These are phyloP conservation scores for Psilopsiagon aymara DNA, from an alignment of 2,113 vertebrate genomes.

Conservation along the genomic window DNA sequence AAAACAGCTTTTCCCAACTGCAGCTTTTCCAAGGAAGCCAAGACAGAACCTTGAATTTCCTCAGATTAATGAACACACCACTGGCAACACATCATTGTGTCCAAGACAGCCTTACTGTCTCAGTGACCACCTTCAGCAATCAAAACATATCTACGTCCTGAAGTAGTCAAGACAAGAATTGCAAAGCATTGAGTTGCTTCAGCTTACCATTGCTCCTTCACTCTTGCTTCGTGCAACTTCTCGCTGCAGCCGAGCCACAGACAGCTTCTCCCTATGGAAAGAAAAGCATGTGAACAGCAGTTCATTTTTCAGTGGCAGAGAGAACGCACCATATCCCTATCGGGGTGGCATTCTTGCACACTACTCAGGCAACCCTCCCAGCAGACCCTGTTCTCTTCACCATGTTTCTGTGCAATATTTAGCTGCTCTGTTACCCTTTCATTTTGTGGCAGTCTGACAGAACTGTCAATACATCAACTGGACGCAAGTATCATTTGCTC, in stretches of 20 bases:
- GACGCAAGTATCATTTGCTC: constrained; percentile 14
- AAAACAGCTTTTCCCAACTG: not conserved
- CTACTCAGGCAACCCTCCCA: not conserved
- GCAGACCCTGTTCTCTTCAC: constrained; percentile 2
- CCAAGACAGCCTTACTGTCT: not conserved
- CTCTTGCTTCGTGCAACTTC: constrained; percentile 87
- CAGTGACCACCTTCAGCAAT: not conserved
- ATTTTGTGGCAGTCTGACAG: not conserved
- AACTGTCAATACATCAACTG: constrained; percentile 11
- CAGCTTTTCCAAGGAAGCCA: not conserved
- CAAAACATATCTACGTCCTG: not conserved
- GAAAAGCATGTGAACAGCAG: constrained; percentile 55
- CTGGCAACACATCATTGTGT: not conserved
- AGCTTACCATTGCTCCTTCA: constrained; percentile 90
- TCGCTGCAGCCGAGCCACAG: constrained; percentile 89
- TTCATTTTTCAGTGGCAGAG: not conserved
- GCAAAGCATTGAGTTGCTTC: not conserved
- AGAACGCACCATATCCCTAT: not conserved
- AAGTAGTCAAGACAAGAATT: not conserved
- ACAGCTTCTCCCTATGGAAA: constrained; percentile 89
- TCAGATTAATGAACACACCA: not conserved
- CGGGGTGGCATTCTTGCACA: not conserved
- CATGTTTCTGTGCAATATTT: not conserved
- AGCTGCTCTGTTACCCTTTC: not conserved
- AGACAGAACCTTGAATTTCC: not conserved